A percentile compares a stretch with the other conserved stretches of the same genome.
These are phyloP conservation scores for Pseudomyrmex gracilis DNA, from an alignment of 1,140 invertebrate species.

Conservation along the genomic window DNA sequence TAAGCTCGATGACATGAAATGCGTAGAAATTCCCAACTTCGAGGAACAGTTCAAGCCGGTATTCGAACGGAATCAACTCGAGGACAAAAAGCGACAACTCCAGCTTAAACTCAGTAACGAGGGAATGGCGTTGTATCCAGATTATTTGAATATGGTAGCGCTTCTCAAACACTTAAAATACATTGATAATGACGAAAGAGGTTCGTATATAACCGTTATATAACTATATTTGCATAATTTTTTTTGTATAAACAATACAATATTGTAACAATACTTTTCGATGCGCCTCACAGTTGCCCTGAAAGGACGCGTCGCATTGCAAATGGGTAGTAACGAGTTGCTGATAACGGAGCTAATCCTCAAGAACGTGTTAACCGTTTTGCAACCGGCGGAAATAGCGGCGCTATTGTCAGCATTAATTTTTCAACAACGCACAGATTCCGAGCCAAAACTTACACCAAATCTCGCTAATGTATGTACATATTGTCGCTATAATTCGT, in stretches of 20 bases:
- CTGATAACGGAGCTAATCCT: slow-evolving; percentile 98
- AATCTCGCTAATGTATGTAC: slow-evolving; percentile 79
- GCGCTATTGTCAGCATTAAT: slow-evolving; percentile 96
- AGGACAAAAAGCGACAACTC: slow-evolving; percentile 90
- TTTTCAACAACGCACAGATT: slow-evolving; percentile 91
- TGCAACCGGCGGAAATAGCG: slow-evolving; percentile 96
- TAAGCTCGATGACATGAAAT: slow-evolving; percentile 76
- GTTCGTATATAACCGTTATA: slow-evolving; percentile 82
- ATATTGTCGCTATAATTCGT: background rate
- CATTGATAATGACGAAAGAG: slow-evolving; percentile 90
- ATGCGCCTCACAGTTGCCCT: slow-evolving; percentile 88
- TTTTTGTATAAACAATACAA: background rate
- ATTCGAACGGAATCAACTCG: slow-evolving; percentile 90
- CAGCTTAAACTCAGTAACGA: slow-evolving; percentile 93
- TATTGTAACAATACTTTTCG: slow-evolving; percentile 2
- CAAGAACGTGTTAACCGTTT: slow-evolving; percentile 94
- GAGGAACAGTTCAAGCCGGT: slow-evolving; percentile 91
- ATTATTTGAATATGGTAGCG: slow-evolving; percentile 93
- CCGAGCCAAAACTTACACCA: slow-evolving; percentile 58
- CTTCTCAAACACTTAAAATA: slow-evolving; percentile 93
- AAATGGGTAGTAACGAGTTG: slow-evolving; percentile 97
- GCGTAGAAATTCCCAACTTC: slow-evolving; percentile 86
- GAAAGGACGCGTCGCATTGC: slow-evolving; percentile 97
- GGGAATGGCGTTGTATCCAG: slow-evolving; percentile 94
- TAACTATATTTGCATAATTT: background rate